Conservation (phyloP, 2,113 vertebrate species). For the Diadophis punctatus region DNA sequence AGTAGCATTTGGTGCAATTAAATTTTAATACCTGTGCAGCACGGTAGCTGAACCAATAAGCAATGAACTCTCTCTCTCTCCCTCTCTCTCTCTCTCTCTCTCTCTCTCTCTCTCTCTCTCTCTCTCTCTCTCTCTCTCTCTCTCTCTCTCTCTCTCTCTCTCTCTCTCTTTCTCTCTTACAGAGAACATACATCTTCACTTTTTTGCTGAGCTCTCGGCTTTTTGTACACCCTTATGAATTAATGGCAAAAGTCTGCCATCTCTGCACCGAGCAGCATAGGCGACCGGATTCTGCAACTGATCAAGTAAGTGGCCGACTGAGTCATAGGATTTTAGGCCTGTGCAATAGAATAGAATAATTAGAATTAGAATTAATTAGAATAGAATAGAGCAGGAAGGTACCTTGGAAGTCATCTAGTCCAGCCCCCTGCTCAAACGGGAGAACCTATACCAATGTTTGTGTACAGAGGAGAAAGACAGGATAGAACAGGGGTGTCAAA, state of each 20-base stretch:
- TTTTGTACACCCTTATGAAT: conserved; percentile 85
- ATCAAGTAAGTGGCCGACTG: conserved; percentile 74
- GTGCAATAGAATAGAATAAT: too few species aligned
- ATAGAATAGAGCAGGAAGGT: too few species aligned
- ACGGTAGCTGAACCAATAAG: background rate
- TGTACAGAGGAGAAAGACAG: background rate
- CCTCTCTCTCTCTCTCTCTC: background rate
- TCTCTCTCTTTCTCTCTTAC: conserved; percentile 33
- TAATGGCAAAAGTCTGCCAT: conserved; percentile 89
- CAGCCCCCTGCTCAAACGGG: too few species aligned
- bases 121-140: background rate
- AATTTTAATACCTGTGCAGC: background rate
- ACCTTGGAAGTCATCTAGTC: too few species aligned
- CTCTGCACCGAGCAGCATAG: conserved; percentile 84
- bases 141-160: background rate
- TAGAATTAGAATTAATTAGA: too few species aligned
- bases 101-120: background rate
- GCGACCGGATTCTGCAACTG: conserved; percentile 73
- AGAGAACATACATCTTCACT: conserved; percentile 94
- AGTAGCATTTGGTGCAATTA: conserved; percentile 19
- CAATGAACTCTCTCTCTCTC: background rate
- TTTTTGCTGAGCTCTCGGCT: conserved; percentile 92
- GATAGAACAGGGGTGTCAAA: too few species aligned
- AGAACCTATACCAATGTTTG: too few species aligned
- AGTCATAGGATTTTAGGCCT: background rate